Conservation (phyloP, 2,113 vertebrate species). For the Bombycilla garrulus region DNA sequence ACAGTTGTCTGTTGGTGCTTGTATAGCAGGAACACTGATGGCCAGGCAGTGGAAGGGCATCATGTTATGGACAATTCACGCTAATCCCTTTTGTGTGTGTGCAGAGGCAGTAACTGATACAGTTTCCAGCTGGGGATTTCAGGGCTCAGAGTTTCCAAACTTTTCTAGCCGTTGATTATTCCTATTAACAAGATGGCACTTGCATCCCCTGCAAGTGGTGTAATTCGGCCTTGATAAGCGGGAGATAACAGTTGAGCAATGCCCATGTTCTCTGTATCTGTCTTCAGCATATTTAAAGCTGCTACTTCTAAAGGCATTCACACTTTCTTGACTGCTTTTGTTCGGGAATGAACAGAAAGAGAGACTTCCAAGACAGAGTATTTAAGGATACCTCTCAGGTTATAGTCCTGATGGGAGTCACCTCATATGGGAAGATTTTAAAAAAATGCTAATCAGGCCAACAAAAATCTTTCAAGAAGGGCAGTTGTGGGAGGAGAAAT, state of each 20-base stretch:
- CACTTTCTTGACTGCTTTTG: background rate
- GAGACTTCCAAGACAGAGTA: background rate
- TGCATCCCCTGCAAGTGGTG: background rate
- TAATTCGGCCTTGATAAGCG: background rate
- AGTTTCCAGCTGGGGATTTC: background rate
- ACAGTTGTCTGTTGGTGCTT: background rate
- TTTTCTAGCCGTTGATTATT: background rate
- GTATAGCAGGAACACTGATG: accelerated
- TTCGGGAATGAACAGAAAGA: background rate
- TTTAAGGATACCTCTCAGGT: background rate
- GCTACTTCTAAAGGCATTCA: background rate
- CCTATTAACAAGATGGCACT: background rate
- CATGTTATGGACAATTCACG: background rate
- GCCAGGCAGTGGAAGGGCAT: background rate
- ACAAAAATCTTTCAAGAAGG: constrained; percentile 27
- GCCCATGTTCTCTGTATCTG: background rate
- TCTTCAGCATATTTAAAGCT: background rate
- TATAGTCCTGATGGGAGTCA: background rate
- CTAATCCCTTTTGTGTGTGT: background rate
- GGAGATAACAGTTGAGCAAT: background rate
- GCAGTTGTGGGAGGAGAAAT: background rate
- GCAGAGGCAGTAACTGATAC: background rate
- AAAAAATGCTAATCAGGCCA: constrained; percentile 41
- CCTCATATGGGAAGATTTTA: background rate
- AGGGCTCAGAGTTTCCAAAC: background rate